Percentiles rank a stretch among this genome's conserved stretches.
Conservation (phyloP, 1,140 invertebrate species). For the Drosophila miranda region DNA sequence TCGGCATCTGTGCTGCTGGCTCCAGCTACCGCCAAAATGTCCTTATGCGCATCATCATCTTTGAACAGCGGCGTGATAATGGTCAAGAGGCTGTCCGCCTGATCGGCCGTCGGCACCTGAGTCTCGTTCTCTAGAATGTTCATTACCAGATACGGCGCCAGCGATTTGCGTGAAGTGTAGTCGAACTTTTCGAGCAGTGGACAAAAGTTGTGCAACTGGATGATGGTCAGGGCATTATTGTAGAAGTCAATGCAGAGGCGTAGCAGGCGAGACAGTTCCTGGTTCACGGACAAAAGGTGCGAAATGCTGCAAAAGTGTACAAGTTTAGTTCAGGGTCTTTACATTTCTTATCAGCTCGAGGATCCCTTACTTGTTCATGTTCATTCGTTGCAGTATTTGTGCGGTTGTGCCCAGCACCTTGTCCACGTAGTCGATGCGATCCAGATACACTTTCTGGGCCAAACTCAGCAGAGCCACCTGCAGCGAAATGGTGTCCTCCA, state of each 20-base stretch:
- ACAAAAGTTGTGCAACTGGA: conserved; percentile 92
- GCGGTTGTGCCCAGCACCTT: conserved; percentile 96
- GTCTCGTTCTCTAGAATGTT: conserved; percentile 88
- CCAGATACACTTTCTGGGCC: conserved; percentile 97
- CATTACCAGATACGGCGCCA: conserved; percentile 91
- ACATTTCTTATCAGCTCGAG: too few relatives aligned
- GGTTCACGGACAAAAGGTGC: conserved; percentile 74
- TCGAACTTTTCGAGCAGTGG: conserved; percentile 94
- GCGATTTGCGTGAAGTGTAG: conserved; percentile 92
- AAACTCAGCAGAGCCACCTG: conserved; percentile 98
- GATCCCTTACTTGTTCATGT: conserved; percentile 87
- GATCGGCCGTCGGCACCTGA: conserved; percentile 92
- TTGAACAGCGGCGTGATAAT: conserved; percentile 93
- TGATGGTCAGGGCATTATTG: conserved; percentile 94
- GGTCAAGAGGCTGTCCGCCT: conserved; percentile 90
- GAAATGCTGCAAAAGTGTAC: conserved; percentile 60
- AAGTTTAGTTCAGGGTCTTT: too few relatives aligned
- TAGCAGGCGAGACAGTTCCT: conserved; percentile 94
- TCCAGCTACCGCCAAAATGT: conserved; percentile 82
- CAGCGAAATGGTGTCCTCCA: conserved; percentile 97
- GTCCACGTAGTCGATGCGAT: conserved; percentile 97
- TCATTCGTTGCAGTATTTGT: conserved; percentile 91
- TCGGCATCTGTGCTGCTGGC: conserved; percentile 87
- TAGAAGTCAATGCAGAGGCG: conserved; percentile 98
- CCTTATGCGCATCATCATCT: conserved; percentile 88